Percentiles rank a stretch among this genome's conserved stretches.
These are phyloP conservation scores for Enteromius treurensis DNA, from an alignment of 2,797 vertebrate species.

Conservation along the genomic window DNA sequence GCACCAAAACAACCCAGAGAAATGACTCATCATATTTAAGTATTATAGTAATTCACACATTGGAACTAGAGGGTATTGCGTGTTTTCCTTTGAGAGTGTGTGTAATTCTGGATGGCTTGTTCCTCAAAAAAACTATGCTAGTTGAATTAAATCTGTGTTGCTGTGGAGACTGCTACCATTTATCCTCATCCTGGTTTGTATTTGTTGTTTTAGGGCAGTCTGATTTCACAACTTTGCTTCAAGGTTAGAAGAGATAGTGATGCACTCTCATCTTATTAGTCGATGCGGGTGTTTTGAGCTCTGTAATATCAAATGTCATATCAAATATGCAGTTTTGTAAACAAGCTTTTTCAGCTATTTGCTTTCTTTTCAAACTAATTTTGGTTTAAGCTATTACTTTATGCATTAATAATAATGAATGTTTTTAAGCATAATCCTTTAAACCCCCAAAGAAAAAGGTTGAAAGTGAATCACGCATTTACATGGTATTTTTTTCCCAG, in stretches of 20 bases:
- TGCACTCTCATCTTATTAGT: background rate
- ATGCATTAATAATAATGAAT: background rate
- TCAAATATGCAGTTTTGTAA: background rate
- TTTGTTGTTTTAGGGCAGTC: background rate
- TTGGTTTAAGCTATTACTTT: background rate
- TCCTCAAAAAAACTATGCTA: background rate
- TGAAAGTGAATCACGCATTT: background rate
- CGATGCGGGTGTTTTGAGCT: background rate
- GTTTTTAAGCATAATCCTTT: background rate
- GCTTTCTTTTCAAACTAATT: background rate
- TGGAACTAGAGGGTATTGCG: background rate
- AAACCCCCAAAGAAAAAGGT: background rate
- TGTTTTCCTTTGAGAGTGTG: background rate
- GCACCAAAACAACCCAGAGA: background rate
- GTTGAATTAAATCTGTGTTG: conserved; percentile 24
- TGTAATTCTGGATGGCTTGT: background rate
- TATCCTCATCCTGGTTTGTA: background rate
- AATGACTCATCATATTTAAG: background rate
- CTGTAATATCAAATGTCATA: background rate
- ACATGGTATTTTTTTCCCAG: conserved; percentile 67
- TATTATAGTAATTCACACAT: background rate
- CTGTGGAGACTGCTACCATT: conserved; percentile 14
- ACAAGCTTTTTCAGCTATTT: background rate
- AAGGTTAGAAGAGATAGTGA: conserved; percentile 2
- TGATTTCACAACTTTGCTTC: background rate